phyloP scores from a whole-genome alignment of 2,113 vertebrate genomes.

The Sterna hirundo region DNA sequence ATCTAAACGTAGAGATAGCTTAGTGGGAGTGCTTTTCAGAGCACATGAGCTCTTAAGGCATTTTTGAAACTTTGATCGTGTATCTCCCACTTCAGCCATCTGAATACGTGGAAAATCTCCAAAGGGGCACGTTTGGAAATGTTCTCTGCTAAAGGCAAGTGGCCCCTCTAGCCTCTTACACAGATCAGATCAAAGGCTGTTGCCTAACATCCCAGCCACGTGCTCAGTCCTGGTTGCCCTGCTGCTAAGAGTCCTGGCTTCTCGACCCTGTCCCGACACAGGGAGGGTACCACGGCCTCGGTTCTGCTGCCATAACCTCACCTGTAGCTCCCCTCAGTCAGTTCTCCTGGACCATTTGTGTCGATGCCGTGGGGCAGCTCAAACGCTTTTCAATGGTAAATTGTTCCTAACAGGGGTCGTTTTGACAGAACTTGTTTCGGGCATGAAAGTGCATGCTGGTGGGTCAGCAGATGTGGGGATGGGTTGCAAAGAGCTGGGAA shows the following conservation, averaged over 20 bases:
- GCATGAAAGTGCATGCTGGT: neutral
- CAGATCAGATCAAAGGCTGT: neutral
- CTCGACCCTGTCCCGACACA: fast-evolving
- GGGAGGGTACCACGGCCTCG: neutral
- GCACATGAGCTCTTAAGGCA: neutral
- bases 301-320: neutral
- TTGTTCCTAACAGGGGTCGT: neutral
- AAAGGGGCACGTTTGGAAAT: neutral
- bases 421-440: neutral
- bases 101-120: neutral
- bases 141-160: neutral
- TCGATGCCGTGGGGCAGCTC: neutral
- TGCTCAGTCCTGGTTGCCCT: neutral
- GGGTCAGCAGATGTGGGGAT: neutral
- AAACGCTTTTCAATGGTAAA: neutral
- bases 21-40: neutral
- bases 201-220: neutral
- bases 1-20: neutral
- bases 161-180: neutral
- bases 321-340: neutral
- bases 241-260: neutral
- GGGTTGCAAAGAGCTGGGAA: neutral
- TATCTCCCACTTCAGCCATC: neutral
- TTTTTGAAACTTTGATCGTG: neutral
- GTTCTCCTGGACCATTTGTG: neutral